Base-by-base conservation (phyloP, 2,888 invertebrate species). In the Drosophila mimica region DNA sequence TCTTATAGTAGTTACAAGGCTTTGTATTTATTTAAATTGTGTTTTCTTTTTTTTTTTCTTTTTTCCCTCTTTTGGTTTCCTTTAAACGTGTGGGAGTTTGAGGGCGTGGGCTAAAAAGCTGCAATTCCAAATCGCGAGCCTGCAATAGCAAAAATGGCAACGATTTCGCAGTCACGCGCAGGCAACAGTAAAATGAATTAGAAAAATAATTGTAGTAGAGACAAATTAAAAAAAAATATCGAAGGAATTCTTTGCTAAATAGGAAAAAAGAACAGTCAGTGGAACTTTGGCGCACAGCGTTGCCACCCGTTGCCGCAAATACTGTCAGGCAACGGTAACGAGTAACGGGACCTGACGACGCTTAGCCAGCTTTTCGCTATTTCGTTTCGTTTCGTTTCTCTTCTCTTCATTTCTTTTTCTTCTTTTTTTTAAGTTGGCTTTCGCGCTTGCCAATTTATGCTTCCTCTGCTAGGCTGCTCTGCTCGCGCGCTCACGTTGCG, bases 331-430 rank as follows among this genome's bases (percentile, higher is more conserved):
- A 63, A 53, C 70, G 30, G 20, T 49, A 71, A 36, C 77, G 79
- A 80, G 79, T 80, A 75, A 76, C 73, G 65, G 69, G n/a, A 75
- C 53, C n/a, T n/a, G 11, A 46, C 49, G 54, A 46, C 25, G 8
- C 46, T 33, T 11, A 30, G 48, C 69, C 57, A 70, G 63, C 62
- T 64, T 64, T 52, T 65, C 52, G 58, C 36, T 56, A 46, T 46
- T 46, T 46, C 46, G 20, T 20, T 51, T n/a, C n/a, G 25, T 46
- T 46, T 46, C 46, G 25, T 20, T 51, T 43, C 38, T 48, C n/a
- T 30, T 56, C 53, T 48, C 20, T 49, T 46, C 30, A 31, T 53
- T 48, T 33, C 11, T 6, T 51, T 54, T 15, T 46, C 20, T 9
- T 52, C 34, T 46, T 30, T 46, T 57, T 38, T 52, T 52, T 46